These are phyloP conservation scores for Dromococcyx pavoninus DNA, from an alignment of 2,797 vertebrate species.

Conservation along the genomic window DNA sequence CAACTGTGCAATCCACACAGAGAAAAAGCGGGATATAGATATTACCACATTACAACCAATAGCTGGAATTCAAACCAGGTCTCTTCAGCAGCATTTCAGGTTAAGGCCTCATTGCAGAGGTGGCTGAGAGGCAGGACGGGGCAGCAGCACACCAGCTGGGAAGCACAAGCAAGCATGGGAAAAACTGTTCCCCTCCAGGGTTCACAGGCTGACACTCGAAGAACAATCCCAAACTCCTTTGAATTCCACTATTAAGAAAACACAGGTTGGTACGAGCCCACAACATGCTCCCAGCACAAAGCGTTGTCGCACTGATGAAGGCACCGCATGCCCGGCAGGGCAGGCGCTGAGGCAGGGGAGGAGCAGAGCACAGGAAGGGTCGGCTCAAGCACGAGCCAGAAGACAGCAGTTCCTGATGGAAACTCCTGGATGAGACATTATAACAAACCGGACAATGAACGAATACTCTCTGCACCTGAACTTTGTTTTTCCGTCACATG, in stretches of 20 bases:
- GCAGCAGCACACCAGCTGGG: not conserved
- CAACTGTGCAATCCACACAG: not conserved
- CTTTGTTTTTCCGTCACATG: too few species aligned
- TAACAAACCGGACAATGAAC: accelerated
- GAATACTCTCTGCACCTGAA: too few species aligned
- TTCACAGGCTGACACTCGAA: not conserved
- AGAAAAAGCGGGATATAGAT: not conserved
- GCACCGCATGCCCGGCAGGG: not conserved
- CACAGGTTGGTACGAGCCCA: not conserved
- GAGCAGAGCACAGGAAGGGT: accelerated
- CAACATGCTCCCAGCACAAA: accelerated
- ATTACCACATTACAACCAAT: not conserved
- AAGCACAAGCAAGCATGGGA: not conserved
- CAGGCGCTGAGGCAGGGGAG: accelerated
- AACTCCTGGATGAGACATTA: accelerated
- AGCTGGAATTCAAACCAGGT: not conserved
- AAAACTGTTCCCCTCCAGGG: not conserved
- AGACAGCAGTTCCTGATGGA: accelerated
- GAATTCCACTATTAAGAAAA: not conserved
- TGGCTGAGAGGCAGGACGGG: not conserved
- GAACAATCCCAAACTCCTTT: not conserved
- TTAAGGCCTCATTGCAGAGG: slow-evolving; percentile 6
- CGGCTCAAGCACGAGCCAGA: accelerated
- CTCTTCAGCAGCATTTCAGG: slow-evolving; percentile 6
- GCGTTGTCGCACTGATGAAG: accelerated